A percentile compares a stretch with the other conserved stretches of the same genome.
Evolutionary conservation across 2,113 vertebrate species (phyloP).

Genomic region (Oncorhynchus clarkii): DNA sequence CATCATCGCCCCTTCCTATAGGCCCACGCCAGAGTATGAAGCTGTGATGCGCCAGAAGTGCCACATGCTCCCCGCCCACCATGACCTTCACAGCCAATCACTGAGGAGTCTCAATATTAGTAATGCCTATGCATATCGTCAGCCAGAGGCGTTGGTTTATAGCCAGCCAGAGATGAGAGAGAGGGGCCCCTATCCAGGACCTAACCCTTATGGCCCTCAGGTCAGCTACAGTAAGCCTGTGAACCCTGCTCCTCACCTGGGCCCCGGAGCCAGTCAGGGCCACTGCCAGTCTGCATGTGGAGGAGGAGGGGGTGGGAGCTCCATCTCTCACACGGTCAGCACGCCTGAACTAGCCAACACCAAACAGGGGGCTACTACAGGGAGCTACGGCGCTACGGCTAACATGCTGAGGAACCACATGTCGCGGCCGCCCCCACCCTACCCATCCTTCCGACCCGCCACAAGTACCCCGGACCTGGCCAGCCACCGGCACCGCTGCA

Average conservation of each 20-base stretch:
- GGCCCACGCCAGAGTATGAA: constrained; percentile 94
- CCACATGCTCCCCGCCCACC: constrained; percentile 74
- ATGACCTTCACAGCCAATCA: constrained; percentile 91
- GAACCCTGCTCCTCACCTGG: constrained; percentile 68
- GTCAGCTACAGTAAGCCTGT: constrained; percentile 80
- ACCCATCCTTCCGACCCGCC: constrained; percentile 87
- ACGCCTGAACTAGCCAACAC: constrained; percentile 91
- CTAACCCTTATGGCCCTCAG: constrained; percentile 68
- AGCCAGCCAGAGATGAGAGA: constrained; percentile 96
- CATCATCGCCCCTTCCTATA: constrained; percentile 93
- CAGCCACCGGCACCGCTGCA: constrained; percentile 87
- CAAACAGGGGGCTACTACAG: constrained; percentile 78
- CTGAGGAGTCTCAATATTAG: constrained; percentile 93
- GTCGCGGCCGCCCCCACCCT: constrained; percentile 87
- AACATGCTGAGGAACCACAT: constrained; percentile 86
- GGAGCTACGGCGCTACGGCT: constrained; percentile 73
- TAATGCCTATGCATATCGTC: constrained; percentile 87
- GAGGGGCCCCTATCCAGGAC: constrained; percentile 69
- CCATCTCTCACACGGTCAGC: constrained; percentile 95
- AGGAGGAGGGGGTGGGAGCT: constrained; percentile 68
- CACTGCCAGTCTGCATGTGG: constrained; percentile 66
- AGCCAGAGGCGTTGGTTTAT: constrained; percentile 89
- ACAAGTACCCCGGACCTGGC: constrained; percentile 94
- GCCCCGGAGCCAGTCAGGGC: constrained; percentile 56
- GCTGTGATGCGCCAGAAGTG: constrained; percentile 93